phyloP scores from a whole-genome alignment of 2,797 vertebrate genomes.

The Melanotaenia pygmaea region DNA sequence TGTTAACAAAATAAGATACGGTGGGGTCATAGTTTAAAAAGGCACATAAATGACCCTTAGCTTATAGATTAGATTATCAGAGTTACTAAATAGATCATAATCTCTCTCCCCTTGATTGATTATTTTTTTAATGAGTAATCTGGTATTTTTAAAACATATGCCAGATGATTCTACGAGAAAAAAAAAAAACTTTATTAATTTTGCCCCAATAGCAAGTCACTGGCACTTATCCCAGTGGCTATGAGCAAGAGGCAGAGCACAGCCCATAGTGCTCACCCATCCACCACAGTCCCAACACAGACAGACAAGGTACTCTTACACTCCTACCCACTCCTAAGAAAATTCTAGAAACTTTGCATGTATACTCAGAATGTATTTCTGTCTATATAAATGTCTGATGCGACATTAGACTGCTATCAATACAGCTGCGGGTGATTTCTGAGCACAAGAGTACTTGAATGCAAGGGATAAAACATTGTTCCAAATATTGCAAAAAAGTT shows the following conservation, averaged over 20 bases:
- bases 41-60: background rate
- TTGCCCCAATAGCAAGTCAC: background rate
- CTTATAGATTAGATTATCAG: too few species aligned
- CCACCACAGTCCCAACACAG: too few species aligned
- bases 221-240: too few species aligned
- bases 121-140: background rate
- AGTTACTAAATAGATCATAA: background rate
- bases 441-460: background rate
- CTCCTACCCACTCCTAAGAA: too few species aligned
- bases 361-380: too few species aligned
- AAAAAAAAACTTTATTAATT: background rate
- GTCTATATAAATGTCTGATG: too few species aligned
- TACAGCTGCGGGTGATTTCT: background rate
- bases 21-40: background rate
- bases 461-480: background rate
- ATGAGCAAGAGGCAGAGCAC: too few species aligned
- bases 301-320: too few species aligned
- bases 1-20: slow-evolving; percentile 36
- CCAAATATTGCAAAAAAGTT: background rate
- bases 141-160: background rate
- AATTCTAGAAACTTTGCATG: too few species aligned
- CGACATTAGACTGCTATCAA: too few species aligned
- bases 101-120: background rate
- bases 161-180: background rate
- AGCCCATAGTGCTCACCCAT: too few species aligned